phyloP scores from a whole-genome alignment of 2,888 invertebrate genomes.

The Eristalis tenax region DNA sequence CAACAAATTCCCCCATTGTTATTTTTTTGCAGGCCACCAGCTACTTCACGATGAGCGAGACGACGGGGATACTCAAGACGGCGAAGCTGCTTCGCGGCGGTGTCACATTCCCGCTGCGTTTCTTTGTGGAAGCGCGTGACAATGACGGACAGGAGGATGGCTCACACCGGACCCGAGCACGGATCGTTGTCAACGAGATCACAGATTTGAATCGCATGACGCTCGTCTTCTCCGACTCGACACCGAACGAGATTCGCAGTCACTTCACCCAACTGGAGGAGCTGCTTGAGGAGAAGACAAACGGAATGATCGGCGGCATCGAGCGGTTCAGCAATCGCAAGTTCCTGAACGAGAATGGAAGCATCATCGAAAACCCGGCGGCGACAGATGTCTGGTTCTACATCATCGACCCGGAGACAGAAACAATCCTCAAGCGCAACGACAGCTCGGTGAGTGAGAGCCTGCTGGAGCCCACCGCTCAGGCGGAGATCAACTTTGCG shows the following conservation, averaged over 20 bases:
- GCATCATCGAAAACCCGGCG: constrained; percentile 85
- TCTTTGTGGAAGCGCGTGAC: constrained; percentile 86
- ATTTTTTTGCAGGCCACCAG: constrained; percentile 76
- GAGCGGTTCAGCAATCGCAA: constrained; percentile 92
- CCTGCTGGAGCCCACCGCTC: constrained; percentile 84
- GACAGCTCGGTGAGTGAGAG: constrained; percentile 87
- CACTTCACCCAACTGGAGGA: constrained; percentile 82
- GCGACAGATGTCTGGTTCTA: constrained; percentile 95
- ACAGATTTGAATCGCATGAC: constrained; percentile 89
- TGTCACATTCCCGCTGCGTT: constrained; percentile 87
- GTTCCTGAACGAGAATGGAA: constrained; percentile 88
- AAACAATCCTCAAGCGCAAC: constrained; percentile 88
- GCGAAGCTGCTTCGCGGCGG: constrained; percentile 88
- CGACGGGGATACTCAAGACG: constrained; percentile 89
- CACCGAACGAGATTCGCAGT: constrained; percentile 86
- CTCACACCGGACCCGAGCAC: constrained; percentile 79
- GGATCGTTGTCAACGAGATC: constrained; percentile 86
- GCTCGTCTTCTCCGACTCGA: constrained; percentile 88
- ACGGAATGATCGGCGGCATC: constrained; percentile 89
- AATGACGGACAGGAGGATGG: constrained; percentile 82
- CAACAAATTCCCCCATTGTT: neutral
- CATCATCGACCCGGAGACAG: constrained; percentile 89
- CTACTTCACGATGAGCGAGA: constrained; percentile 88
- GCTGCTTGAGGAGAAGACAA: constrained; percentile 82
- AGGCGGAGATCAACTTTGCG: constrained; percentile 86